Evolutionary conservation across 2,113 vertebrate species (phyloP).

Genomic region (Lophura nycthemera): DNA sequence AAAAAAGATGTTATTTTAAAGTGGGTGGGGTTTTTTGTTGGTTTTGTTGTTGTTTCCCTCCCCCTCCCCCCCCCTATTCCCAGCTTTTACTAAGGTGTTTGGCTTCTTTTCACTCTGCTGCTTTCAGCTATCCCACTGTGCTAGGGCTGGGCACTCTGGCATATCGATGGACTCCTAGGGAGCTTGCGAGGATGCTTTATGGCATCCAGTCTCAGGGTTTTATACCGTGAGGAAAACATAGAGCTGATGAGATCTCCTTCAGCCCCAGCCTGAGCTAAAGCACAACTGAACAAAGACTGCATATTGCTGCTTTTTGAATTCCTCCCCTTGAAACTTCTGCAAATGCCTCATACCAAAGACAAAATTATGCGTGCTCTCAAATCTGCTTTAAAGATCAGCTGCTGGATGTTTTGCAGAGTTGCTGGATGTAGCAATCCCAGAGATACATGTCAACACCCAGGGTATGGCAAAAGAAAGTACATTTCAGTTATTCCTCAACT

Average conservation of each 20-base stretch:
- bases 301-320: background rate
- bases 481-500: conserved; percentile 15
- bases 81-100: conserved; percentile 51
- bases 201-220: conserved; percentile 49
- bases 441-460: background rate
- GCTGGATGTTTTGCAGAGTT: background rate
- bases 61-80: background rate
- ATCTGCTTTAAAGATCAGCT: background rate
- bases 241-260: conserved; percentile 50
- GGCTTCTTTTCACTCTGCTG: conserved; percentile 15
- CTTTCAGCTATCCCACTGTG: conserved; percentile 20
- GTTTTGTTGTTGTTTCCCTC: too few relatives aligned
- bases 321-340: background rate
- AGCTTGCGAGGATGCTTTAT: conserved; percentile 57
- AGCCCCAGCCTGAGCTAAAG: background rate
- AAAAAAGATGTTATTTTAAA: conserved; percentile 22
- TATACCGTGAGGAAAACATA: conserved; percentile 47
- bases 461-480: background rate
- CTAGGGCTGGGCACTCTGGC: background rate
- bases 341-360: background rate
- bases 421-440: background rate
- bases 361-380: background rate
- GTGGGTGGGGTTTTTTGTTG: background rate
- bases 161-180: conserved; percentile 28
- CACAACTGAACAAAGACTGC: background rate